A percentile compares a stretch with the other conserved stretches of the same genome.
Conservation (phyloP, 2,113 vertebrate species). For the Ceuthmochares aereus region DNA sequence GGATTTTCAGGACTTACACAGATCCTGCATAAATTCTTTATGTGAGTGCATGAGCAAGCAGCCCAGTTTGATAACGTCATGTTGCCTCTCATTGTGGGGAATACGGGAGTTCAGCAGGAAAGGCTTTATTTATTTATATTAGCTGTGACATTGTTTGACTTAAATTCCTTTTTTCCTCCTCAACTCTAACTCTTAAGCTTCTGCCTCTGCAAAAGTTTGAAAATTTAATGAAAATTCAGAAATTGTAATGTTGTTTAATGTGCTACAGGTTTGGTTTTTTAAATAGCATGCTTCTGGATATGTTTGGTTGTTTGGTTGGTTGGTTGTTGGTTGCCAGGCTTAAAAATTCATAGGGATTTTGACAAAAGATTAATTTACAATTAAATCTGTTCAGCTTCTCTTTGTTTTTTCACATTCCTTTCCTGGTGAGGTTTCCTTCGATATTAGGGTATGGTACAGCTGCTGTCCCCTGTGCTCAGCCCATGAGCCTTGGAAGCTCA, state of each 20-base stretch:
- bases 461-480: not conserved
- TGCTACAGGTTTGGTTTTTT: not conserved
- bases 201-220: not conserved
- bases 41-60: not conserved
- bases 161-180: not conserved
- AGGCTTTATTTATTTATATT: conserved; percentile 12
- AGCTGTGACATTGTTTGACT: not conserved
- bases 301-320: not conserved
- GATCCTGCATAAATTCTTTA: conserved; percentile 11
- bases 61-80: not conserved
- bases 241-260: not conserved
- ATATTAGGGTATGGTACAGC: not conserved
- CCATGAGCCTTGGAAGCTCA: not conserved
- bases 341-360: not conserved
- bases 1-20: not conserved
- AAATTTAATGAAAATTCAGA: not conserved
- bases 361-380: not conserved
- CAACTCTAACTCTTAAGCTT: not conserved
- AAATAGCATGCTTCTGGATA: not conserved
- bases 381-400: not conserved
- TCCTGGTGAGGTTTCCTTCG: not conserved
- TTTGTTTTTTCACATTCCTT: not conserved
- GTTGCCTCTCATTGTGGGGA: not conserved
- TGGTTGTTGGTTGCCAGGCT: not conserved
- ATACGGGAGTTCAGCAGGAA: not conserved